Percentiles rank a stretch among this genome's conserved stretches.
Evolutionary conservation across 2,797 vertebrate genomes (phyloP).

Genomic region (Dipus sagitta): DNA sequence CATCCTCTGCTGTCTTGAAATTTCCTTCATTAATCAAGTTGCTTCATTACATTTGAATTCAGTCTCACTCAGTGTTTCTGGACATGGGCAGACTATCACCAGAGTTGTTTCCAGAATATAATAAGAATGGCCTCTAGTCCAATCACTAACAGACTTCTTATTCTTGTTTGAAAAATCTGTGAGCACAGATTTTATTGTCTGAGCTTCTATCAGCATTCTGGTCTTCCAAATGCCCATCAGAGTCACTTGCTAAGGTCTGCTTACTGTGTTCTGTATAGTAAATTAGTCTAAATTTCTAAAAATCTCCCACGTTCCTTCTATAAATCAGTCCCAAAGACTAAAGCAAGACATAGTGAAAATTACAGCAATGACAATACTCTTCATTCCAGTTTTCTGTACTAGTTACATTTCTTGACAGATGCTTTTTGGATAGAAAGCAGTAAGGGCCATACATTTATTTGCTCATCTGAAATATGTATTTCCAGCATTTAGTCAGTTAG

Average conservation of each 20-base stretch:
- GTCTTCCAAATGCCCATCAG: not conserved
- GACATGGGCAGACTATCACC: not conserved
- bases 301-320: not conserved
- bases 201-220: not conserved
- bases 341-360: not conserved
- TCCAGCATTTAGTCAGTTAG: conserved; percentile 24
- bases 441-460: not conserved
- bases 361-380: not conserved
- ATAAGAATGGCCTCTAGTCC: not conserved
- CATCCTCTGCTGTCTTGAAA: too few species aligned
- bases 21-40: too few species aligned
- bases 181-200: not conserved
- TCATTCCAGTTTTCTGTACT: not conserved
- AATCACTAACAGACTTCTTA: not conserved
- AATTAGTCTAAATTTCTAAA: not conserved
- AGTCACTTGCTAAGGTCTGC: not conserved
- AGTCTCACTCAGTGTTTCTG: too few species aligned
- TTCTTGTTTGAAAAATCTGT: not conserved
- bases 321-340: not conserved
- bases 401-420: not conserved
- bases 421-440: not conserved
- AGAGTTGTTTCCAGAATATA: not conserved
- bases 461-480: not conserved
- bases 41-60: too few species aligned
- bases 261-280: not conserved